Base-by-base conservation (phyloP, 2,888 invertebrate species). In the Sphaerolaimus hirsutus region DNA sequence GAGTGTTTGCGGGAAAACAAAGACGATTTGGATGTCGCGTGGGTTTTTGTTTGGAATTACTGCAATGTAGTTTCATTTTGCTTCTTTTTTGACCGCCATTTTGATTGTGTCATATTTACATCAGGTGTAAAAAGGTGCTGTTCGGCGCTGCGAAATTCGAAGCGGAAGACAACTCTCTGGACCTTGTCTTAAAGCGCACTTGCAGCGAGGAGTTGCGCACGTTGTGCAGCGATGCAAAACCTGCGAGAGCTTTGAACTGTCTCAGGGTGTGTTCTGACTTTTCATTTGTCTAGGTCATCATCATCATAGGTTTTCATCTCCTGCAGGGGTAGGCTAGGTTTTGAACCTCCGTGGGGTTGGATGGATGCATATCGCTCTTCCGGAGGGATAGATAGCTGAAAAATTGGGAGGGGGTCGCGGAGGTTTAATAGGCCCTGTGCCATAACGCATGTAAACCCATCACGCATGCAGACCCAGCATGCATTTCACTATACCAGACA, bases 91-190 rank as follows among this genome's bases (percentile, higher is more conserved):
- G 17, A 32, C 32, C 10, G 17, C 32, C 17, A 32, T 32, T 32
- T 32, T 10, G 10, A 32, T 32, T 12, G 10, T 32, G 10, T 32
- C 10, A 12, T 32, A 32, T 12, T 12, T 32, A 32, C 32, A 32
- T 25, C 41, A 26, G 26, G 2, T 70, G 70, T 53, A 61, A 63
- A 43, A 58, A 57, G 41, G 51, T 64, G 46, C 49, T 70, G 1
- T 70, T 70, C 54, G 61, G 63, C 47, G 56, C 66, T 48, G 65
- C 68, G 59, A 59, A 63, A 58, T 56, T 61, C 27, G 66, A 67
- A 47, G 63, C 61, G 14, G 54, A 57, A 23, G 66, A 69, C 49
- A 62, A 61, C 51, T 50, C 53, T 17, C 56, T 63, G 53, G 61
- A 61, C 44, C 54, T 57, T 43, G 57, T 58, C 44, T 48, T 61